Percentiles rank a stretch among this genome's conserved stretches.
Evolutionary conservation across 2,888 invertebrate species (phyloP).

Genomic region (Dryococelus australis): DNA sequence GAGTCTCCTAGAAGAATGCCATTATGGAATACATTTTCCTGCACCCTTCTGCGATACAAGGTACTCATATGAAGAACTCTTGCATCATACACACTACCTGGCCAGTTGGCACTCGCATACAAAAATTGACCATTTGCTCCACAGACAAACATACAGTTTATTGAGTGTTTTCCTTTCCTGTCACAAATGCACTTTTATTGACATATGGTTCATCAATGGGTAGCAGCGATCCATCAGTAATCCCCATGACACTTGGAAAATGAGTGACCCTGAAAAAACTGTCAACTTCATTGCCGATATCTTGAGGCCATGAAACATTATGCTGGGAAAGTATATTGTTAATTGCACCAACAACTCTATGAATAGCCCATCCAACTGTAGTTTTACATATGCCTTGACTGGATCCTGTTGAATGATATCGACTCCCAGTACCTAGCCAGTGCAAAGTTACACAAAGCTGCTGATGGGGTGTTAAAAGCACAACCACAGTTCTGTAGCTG

Average conservation of each 20-base stretch:
- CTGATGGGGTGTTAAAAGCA: background rate
- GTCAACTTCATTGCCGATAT: background rate
- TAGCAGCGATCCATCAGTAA: background rate
- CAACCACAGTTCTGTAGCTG: background rate
- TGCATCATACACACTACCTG: slow-evolving; percentile 21
- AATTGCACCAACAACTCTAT: slow-evolving; percentile 18
- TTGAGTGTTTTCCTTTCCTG: slow-evolving; percentile 6
- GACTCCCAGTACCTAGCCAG: slow-evolving; percentile 2
- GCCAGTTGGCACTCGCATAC: slow-evolving; percentile 24
- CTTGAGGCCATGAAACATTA: background rate
- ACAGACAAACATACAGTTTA: slow-evolving; percentile 29
- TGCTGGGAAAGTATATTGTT: background rate
- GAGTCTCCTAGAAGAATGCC: slow-evolving; percentile 40
- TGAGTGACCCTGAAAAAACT: background rate
- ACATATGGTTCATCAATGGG: slow-evolving; percentile 17
- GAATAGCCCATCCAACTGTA: slow-evolving; percentile 6
- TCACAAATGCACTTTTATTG: slow-evolving; percentile 28
- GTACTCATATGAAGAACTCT: background rate
- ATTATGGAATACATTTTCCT: slow-evolving; percentile 33
- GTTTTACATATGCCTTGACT: slow-evolving; percentile 12
- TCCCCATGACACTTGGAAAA: background rate
- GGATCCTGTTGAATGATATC: background rate
- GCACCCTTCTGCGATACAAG: background rate
- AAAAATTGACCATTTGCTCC: slow-evolving; percentile 25
- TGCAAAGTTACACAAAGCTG: background rate